These are phyloP conservation scores for Heteronetta atricapilla DNA, from an alignment of 2,113 vertebrate species.

Conservation along the genomic window DNA sequence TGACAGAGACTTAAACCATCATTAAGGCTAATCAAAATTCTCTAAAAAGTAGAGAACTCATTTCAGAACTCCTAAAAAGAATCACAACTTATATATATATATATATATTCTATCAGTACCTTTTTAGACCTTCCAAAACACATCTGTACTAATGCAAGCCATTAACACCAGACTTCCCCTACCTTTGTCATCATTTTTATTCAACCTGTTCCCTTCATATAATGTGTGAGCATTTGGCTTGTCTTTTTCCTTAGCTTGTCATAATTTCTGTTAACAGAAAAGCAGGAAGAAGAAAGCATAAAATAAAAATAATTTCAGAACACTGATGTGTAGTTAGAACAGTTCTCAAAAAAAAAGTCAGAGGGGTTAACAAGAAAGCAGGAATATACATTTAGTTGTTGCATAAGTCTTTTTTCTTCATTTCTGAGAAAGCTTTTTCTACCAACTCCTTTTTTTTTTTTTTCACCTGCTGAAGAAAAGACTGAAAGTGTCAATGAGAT, in stretches of 20 bases:
- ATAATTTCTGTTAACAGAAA: not conserved
- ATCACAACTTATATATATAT: not conserved
- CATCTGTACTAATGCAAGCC: not conserved
- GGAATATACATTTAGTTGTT: not conserved
- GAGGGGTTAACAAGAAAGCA: not conserved
- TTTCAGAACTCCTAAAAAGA: not conserved
- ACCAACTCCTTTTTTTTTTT: not conserved
- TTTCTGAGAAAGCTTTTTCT: not conserved
- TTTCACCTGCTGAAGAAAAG: not conserved
- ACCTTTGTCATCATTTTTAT: not conserved
- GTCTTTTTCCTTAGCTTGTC: not conserved
- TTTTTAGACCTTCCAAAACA: not conserved
- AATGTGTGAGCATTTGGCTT: not conserved
- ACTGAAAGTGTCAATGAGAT: not conserved
- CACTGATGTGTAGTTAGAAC: fast-evolving
- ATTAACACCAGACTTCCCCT: not conserved
- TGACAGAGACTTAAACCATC: not conserved
- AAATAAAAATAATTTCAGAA: not conserved
- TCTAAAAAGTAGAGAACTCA: not conserved
- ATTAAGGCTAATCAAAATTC: not conserved
- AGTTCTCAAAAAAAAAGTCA: not conserved
- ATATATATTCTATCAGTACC: not conserved
- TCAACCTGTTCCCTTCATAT: not conserved
- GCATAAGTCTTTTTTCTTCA: not conserved
- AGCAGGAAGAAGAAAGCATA: not conserved